Conservation (phyloP, 2,888 invertebrate genomes). For the Drosophila algonquin region DNA sequence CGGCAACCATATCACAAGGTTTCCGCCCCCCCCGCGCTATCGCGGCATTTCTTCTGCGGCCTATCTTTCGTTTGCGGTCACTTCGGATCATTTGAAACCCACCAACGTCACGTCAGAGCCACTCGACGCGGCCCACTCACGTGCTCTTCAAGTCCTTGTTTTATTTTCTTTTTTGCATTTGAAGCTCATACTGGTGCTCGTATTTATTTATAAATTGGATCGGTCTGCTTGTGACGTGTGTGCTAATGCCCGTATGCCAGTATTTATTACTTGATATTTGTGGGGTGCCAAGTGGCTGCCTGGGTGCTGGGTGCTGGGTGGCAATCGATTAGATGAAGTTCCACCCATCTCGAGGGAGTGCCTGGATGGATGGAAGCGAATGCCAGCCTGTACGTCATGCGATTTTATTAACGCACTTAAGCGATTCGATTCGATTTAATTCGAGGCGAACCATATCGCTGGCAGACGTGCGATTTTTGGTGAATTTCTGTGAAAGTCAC, state of each 20-base stretch:
- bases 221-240: conserved; percentile 44
- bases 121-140: conserved; percentile 23
- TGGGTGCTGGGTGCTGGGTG: conserved; percentile 13
- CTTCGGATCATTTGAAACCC: conserved; percentile 18
- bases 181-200: conserved; percentile 42
- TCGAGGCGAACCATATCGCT: conserved; percentile 37
- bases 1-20: conserved; percentile 44
- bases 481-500: conserved; percentile 49
- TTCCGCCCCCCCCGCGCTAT: conserved; percentile 12
- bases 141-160: conserved; percentile 39
- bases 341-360: conserved; percentile 31
- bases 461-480: background rate
- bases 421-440: conserved; percentile 63
- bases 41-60: conserved; percentile 30
- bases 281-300: conserved; percentile 17
- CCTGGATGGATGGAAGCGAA: conserved; percentile 1
- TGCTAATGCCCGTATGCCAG: conserved; percentile 56
- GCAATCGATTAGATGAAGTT: conserved; percentile 38
- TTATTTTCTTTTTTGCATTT: conserved; percentile 20
- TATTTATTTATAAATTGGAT: conserved; percentile 52
- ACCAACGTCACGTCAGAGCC: conserved; percentile 34
- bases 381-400: conserved; percentile 35
- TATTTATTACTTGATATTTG: conserved; percentile 26
- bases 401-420: conserved; percentile 57
- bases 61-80: conserved; percentile 29